phyloP scores from a whole-genome alignment of 2,888 invertebrate genomes.

The Drosophila meridionalis region DNA sequence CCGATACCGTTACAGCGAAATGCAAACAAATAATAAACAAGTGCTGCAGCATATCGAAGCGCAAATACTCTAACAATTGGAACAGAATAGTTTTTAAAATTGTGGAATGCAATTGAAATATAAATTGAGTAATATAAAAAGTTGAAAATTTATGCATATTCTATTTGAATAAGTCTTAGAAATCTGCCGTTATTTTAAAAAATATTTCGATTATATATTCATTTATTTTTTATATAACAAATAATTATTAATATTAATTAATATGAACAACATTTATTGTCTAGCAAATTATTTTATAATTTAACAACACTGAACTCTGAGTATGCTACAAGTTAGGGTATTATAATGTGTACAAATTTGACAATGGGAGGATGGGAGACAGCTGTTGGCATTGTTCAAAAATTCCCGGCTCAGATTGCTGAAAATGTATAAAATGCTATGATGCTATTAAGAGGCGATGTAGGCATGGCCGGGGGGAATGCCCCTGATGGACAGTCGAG shows the following conservation, averaged over 20 bases:
- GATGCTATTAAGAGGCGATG: background rate
- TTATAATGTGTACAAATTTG: constrained; percentile 47
- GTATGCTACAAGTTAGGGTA: constrained; percentile 28
- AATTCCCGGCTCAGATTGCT: constrained; percentile 83
- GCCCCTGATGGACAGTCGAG: constrained; percentile 14
- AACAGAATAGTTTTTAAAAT: background rate
- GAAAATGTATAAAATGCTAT: constrained; percentile 18
- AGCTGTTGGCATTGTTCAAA: constrained; percentile 82
- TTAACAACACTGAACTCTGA: background rate
- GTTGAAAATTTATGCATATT: no score
- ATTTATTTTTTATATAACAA: background rate
- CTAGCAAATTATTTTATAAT: no score
- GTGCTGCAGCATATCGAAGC: constrained; percentile 1
- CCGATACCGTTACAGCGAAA: constrained; percentile 32
- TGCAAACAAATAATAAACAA: constrained; percentile 48
- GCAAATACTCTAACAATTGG: constrained; percentile 21
- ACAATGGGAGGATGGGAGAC: constrained; percentile 54
- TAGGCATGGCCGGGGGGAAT: background rate
- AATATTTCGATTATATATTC: background rate
- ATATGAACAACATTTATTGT: no score
- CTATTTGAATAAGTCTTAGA: no score
- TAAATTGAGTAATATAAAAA: no score
- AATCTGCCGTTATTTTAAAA: background rate
- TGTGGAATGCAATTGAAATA: background rate
- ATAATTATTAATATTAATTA: background rate